Evolutionary conservation across 2,113 vertebrate genomes (phyloP).

Genomic region (Thunnus thynnus): DNA sequence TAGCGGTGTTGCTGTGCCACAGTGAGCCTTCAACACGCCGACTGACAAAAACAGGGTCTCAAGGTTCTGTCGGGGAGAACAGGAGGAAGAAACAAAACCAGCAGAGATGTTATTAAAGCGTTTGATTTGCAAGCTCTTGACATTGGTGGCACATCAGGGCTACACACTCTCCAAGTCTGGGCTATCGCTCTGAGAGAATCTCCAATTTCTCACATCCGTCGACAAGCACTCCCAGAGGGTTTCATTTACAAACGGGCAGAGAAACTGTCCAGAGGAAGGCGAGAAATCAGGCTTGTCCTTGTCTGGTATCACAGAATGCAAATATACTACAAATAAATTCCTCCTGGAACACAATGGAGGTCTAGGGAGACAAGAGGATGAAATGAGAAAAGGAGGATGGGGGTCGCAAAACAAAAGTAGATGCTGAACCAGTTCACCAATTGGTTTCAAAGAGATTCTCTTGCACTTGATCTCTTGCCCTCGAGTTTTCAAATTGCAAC

Average conservation of each 20-base stretch:
- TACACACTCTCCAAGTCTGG: conserved; percentile 54
- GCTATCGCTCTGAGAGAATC: conserved; percentile 69
- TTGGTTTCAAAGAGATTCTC: conserved; percentile 83
- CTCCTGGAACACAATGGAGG: conserved; percentile 74
- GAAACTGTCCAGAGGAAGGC: conserved; percentile 74
- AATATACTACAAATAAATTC: conserved; percentile 84
- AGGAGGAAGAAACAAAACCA: conserved; percentile 61
- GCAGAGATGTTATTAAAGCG: conserved; percentile 79
- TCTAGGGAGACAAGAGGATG: conserved; percentile 68
- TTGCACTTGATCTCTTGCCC: conserved; percentile 89
- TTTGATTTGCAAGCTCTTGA: conserved; percentile 83
- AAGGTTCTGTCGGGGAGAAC: conserved; percentile 59
- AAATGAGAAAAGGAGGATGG: conserved; percentile 69
- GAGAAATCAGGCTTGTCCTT: conserved; percentile 80
- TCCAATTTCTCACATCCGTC: conserved; percentile 81
- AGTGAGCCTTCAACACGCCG: conserved; percentile 48
- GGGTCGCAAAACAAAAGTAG: conserved; percentile 80
- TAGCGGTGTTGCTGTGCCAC: conserved; percentile 47
- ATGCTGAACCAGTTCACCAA: conserved; percentile 72
- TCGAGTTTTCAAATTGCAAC: conserved; percentile 86
- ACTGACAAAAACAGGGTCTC: conserved; percentile 65
- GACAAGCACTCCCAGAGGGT: conserved; percentile 78
- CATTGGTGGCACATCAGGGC: conserved; percentile 73
- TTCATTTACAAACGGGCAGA: conserved; percentile 82
- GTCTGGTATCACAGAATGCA: conserved; percentile 80